Base-by-base conservation (phyloP, 2,113 vertebrate species). In the Caranx ignobilis region DNA sequence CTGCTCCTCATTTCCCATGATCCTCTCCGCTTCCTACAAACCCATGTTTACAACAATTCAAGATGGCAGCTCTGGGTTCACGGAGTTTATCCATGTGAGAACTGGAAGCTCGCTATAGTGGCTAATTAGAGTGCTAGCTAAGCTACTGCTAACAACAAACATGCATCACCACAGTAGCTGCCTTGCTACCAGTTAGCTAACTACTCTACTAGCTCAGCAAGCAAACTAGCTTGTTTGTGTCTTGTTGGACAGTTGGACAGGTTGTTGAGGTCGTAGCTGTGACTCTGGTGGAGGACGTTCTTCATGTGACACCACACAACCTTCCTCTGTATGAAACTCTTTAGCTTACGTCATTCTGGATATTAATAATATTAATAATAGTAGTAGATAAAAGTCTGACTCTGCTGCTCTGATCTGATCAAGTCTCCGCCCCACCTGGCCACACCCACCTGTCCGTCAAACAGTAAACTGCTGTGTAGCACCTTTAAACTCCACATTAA, bases 401-500 rank as follows among this genome's bases (percentile, higher is more conserved):
- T 26, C 26, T 26, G 26, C 26, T 26, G 26, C 26, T 26, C 26
- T 26, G 26, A 26, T 26, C 26, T 26, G 26, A 26, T 26, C 26
- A 26, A 26, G 26, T 8, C 37, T 4, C 37, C 26, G 21, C 5
- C 55, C 13, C 26, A 66, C 52, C 16, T 57, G 18, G 11, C 2
- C 11, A 55, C 4, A 4, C 3, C 21, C 3, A 62, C 34, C 43
- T 31, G 26, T 31, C 2, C 62, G 54, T n/a, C 50, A 16, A 16
- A 26, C 32, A 37, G 19, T 21, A 21, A 43, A 56, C 74, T 55
- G 57, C 43, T 26, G 2, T 70, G 72, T 59, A 64, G 84, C 84
- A 90, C 81, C 86, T 87, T 90, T 76, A 87, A 47, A 77, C 60
- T 87, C 68, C 13, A 5, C 75, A 32, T 66, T 50, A 64, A 85